Conservation (phyloP, 1,140 invertebrate species). For the Drosophila sproati region DNA sequence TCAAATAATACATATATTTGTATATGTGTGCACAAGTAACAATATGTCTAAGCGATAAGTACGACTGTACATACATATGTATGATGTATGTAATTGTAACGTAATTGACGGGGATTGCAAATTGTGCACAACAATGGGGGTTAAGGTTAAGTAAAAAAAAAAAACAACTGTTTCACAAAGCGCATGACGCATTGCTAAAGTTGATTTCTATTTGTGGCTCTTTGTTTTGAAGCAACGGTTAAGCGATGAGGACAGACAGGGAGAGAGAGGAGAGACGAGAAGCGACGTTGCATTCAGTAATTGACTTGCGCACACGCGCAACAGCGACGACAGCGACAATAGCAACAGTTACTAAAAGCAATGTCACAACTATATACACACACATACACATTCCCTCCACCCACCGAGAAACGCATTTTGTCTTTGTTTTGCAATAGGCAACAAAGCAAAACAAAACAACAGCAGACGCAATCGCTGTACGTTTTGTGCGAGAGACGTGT, state of each 20-base stretch:
- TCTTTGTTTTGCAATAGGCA: conserved; percentile 68
- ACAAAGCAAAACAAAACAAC: conserved; percentile 16
- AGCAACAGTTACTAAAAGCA: conserved; percentile 53
- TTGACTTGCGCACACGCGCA: conserved; percentile 75
- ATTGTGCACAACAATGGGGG: conserved; percentile 9
- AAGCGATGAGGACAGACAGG: too few relatives aligned
- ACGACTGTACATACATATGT: not conserved
- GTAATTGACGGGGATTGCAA: not conserved
- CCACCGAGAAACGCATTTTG: conserved; percentile 55
- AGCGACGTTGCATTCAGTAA: conserved; percentile 67
- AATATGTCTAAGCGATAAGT: conserved; percentile 20
- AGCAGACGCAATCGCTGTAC: conserved; percentile 14
- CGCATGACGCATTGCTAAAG: conserved; percentile 51
- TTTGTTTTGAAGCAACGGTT: conserved; percentile 8
- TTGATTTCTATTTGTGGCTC: conserved; percentile 21
- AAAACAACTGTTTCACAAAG: conserved; percentile 44
- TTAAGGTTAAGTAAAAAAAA: conserved; percentile 27
- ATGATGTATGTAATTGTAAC: not conserved
- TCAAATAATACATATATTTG: not conserved
- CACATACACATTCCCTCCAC: conserved; percentile 9
- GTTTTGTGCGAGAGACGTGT: conserved; percentile 14
- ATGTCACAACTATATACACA: conserved; percentile 52
- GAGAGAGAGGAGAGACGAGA: not conserved
- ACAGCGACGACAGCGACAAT: conserved; percentile 47
- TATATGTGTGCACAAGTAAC: conserved; percentile 32